Evolutionary conservation across 2,888 invertebrate genomes (phyloP).

Genomic region (Trachelus troglodyta): DNA sequence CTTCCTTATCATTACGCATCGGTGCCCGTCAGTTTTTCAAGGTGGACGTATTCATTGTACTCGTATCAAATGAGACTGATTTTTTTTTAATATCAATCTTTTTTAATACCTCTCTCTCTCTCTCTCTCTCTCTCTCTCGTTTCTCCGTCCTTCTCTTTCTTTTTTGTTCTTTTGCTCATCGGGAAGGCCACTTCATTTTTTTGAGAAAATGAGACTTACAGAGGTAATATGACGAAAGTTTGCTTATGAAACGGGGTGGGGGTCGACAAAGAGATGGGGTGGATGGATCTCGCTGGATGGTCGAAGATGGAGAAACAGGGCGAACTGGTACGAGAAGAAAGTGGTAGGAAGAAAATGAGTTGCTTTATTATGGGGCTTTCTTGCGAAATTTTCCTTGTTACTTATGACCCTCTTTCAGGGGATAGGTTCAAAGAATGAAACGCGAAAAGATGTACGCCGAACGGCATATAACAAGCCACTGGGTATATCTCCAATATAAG

Average conservation of each 20-base stretch:
- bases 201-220: constrained; percentile 42
- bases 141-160: too few species aligned
- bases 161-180: background rate
- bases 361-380: background rate
- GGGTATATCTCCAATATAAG: too few species aligned
- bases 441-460: too few species aligned
- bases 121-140: too few species aligned
- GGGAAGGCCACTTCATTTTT: background rate
- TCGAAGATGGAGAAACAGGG: background rate
- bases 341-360: constrained; percentile 1
- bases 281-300: background rate
- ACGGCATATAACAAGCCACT: too few species aligned
- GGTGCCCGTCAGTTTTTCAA: too few species aligned
- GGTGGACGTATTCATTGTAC: too few species aligned
- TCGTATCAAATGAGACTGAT: too few species aligned
- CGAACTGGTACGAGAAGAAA: constrained; percentile 3
- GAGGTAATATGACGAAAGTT: constrained; percentile 44
- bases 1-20: too few species aligned
- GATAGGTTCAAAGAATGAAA: too few species aligned
- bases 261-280: background rate
- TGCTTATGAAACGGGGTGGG: constrained; percentile 27
- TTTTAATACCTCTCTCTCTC: too few species aligned
- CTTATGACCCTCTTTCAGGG: background rate
- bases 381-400: background rate
- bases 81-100: too few species aligned